Evolutionary conservation across 2,888 invertebrate genomes (phyloP), one percentile per base, ranked within the genome.

Genomic region (Metacarcinus magister): DNA sequence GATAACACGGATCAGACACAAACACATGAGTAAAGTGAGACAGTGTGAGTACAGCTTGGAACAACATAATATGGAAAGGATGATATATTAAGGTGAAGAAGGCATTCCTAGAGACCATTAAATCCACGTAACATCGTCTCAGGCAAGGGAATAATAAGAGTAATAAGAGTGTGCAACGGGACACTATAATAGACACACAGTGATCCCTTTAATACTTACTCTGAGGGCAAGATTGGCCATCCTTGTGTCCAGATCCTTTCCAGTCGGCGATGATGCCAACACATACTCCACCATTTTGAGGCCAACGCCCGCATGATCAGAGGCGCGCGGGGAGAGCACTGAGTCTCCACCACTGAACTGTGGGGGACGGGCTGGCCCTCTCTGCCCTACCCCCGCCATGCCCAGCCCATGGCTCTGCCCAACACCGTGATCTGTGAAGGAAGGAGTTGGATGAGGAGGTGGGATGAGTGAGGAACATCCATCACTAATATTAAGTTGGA

Each of bases 151-250:
- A 39, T 39, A 39, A 39, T 0, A 39, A 2, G 39, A 39, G 39
- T 39, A 39, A 39, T 2, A 39, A 48, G 48, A 13, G 48, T 48
- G 48, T 48, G 48, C 48, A 5, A 8, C n/a, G 23, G 75, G 75
- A 75, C 19, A 75, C n/a, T 75, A 19, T 0, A 75, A 28, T n/a
- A 75, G 67, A 23, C 16, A 23, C 67, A 67, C 2, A n/a, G n/a
- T 44, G 2, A 44, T 44, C 13, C 5, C 19, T 16, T 5, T 7
- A 43, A n/a, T 54, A 95, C 96, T 95, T 87, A 97, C 97, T 92
- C 97, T 96, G 94, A 97, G 96, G n/a, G 96, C 94, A 90, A 97
- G 95, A 95, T 96, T 97, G 75, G 96, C 96, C 96, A 97, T 97
- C 54, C 97, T 75, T 23, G 96, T 89, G 91, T 96, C 96, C 23